Evolutionary conservation across 1,140 invertebrate species (phyloP).

Genomic region (Drosophila rufa): DNA sequence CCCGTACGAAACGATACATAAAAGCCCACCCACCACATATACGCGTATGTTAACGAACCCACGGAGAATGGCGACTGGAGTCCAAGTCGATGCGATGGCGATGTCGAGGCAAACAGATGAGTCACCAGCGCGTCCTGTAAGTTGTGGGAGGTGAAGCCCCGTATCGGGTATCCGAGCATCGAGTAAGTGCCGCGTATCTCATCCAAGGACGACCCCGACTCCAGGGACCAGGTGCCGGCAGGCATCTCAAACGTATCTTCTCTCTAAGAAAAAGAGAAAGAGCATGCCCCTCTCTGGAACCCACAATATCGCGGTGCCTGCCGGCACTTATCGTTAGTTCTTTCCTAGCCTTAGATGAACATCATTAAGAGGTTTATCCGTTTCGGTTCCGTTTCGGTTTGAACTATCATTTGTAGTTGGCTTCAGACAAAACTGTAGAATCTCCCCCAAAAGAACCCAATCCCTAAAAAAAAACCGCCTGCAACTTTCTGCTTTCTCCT

Average conservation of each 20-base stretch:
- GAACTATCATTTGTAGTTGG: constrained; percentile 51
- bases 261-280: background rate
- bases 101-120: constrained; percentile 21
- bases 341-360: constrained; percentile 40
- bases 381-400: constrained; percentile 40
- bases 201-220: constrained; percentile 18
- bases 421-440: constrained; percentile 34
- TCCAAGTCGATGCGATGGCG: background rate
- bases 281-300: constrained; percentile 1
- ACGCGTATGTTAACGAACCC: constrained; percentile 6
- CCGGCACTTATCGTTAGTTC: constrained; percentile 20
- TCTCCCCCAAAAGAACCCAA: background rate
- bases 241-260: background rate
- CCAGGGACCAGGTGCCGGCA: constrained; percentile 23
- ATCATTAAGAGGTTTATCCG: constrained; percentile 36
- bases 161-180: constrained; percentile 4
- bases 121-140: constrained; percentile 51
- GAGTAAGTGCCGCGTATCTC: constrained; percentile 41
- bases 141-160: constrained; percentile 36
- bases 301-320: constrained; percentile 1
- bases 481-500: constrained; percentile 11
- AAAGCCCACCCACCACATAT: constrained; percentile 1
- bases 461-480: background rate
- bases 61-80: constrained; percentile 5
- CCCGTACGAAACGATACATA: constrained; percentile 22